Percentiles rank a stretch among this genome's conserved stretches.
Evolutionary conservation across 2,797 vertebrate genomes (phyloP).

Genomic region (Propithecus deckenii): DNA sequence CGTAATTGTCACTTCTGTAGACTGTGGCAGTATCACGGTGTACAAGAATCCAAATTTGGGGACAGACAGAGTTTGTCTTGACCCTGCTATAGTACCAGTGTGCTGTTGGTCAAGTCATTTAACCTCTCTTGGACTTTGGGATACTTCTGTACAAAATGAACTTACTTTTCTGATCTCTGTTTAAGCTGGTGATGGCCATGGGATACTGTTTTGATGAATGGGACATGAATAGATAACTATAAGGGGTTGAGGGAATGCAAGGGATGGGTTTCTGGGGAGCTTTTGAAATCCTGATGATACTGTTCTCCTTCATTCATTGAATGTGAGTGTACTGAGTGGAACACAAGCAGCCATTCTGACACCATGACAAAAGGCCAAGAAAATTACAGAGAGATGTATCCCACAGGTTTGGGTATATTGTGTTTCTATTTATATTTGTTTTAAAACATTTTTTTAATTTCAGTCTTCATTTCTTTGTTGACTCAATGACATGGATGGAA

Average conservation of each 20-base stretch:
- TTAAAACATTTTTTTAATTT: neutral
- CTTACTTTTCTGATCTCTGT: neutral
- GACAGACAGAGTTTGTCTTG: neutral
- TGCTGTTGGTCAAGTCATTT: neutral
- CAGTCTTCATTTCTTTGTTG: neutral
- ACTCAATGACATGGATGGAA: neutral
- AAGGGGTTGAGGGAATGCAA: neutral
- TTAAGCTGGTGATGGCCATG: neutral
- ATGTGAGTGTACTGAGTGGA: neutral
- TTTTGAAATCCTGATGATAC: neutral
- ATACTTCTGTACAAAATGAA: neutral
- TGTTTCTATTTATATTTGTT: neutral
- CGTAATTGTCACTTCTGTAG: neutral
- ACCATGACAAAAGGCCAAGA: neutral
- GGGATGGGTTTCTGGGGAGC: neutral
- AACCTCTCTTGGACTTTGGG: neutral
- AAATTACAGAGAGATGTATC: too few species aligned
- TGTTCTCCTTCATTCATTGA: neutral
- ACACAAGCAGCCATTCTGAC: too few species aligned
- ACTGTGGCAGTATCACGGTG: neutral
- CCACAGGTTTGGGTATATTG: too few species aligned
- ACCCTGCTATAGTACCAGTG: neutral
- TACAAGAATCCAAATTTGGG: neutral
- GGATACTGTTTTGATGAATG: neutral
- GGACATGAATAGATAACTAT: neutral